A percentile compares a stretch with the other conserved stretches of the same genome.
Conservation (phyloP, 2,797 vertebrate genomes). For the Macropus fuliginosus region DNA sequence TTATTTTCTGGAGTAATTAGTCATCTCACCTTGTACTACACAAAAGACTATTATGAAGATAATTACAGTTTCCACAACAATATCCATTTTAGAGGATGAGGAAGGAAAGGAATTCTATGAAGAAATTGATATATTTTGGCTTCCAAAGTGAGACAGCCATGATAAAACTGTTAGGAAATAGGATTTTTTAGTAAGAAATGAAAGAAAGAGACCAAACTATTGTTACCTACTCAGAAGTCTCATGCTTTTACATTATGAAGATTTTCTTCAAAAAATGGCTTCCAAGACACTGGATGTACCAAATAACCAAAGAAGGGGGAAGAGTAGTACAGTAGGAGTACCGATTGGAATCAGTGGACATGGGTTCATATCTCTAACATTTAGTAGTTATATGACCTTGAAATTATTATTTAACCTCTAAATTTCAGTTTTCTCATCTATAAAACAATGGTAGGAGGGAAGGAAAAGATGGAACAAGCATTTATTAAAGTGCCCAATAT, state of each 20-base stretch:
- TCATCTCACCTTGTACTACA: neutral
- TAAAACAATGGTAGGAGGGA: neutral
- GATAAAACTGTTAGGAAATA: neutral
- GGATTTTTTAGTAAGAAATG: neutral
- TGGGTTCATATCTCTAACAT: neutral
- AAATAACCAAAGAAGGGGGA: neutral
- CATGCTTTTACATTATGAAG: neutral
- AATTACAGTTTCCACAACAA: neutral
- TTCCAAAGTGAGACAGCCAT: neutral
- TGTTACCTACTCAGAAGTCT: neutral
- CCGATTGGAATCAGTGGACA: neutral
- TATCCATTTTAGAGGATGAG: neutral
- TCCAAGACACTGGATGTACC: neutral
- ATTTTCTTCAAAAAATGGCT: neutral
- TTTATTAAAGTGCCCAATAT: neutral
- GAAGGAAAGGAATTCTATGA: neutral
- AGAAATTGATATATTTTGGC: neutral
- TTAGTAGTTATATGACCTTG: neutral
- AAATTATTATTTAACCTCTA: neutral
- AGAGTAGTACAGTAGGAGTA: neutral
- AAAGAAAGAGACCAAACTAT: neutral
- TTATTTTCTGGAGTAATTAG: neutral
- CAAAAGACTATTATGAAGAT: neutral
- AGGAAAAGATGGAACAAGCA: neutral
- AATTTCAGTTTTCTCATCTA: neutral